phyloP scores from a whole-genome alignment of 2,113 vertebrate species.

The Aplodontia rufa region DNA sequence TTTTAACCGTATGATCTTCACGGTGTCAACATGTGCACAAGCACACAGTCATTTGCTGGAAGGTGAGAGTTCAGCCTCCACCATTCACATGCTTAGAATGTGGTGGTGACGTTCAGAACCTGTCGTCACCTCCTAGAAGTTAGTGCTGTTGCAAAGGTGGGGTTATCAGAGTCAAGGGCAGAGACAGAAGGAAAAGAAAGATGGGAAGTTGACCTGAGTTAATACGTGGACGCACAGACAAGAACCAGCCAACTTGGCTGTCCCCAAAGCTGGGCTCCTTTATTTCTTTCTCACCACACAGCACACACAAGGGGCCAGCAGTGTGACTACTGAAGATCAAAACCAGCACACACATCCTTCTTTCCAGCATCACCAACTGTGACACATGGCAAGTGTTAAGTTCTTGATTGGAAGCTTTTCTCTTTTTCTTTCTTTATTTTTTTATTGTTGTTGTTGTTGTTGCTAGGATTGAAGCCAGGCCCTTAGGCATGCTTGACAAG shows the following conservation, averaged over 20 bases:
- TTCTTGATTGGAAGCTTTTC: neutral
- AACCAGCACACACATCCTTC: neutral
- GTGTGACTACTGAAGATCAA: neutral
- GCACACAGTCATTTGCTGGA: neutral
- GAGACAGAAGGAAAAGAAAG: neutral
- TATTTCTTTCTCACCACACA: neutral
- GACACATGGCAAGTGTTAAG: too few relatives aligned
- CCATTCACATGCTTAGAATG: neutral
- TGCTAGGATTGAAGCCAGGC: too few relatives aligned
- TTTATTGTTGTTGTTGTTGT: too few relatives aligned
- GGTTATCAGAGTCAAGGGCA: neutral
- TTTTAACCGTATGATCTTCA: neutral
- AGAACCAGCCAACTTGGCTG: neutral
- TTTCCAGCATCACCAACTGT: neutral
- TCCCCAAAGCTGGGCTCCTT: neutral
- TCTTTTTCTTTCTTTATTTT: too few relatives aligned
- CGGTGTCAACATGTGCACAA: rapidly evolving
- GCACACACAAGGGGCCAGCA: too few relatives aligned
- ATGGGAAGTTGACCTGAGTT: neutral
- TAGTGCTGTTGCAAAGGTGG: neutral
- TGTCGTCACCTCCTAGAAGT: neutral
- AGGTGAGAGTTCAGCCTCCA: neutral
- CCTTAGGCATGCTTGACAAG: too few relatives aligned
- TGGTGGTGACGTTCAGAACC: neutral
- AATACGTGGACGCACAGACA: rapidly evolving